Base-by-base conservation (phyloP, 64 coral and sea anemone genomes). In the Stichodactyla helianthus region DNA sequence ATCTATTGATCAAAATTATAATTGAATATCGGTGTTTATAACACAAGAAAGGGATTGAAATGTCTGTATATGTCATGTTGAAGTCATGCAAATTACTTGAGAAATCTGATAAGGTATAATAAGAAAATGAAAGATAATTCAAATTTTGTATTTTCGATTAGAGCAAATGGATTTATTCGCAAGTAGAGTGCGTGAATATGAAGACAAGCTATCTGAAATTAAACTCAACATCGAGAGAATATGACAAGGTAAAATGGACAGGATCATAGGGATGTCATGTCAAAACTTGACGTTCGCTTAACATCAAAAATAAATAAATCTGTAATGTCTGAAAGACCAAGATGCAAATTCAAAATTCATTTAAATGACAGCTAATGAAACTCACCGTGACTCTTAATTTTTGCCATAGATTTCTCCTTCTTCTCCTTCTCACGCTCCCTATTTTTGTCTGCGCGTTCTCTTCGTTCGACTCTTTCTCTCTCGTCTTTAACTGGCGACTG, bases 391-490 rank as follows among this genome's bases (percentile, higher is more conserved):
- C 54, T 51, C 61, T 84, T 84, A 51, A 84, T 54, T 51, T 84
- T 84, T 8, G 83, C 55, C 83, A 84, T 84, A 6, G 83, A 13
- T 22, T 84, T 84, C 1, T 84, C 83, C 35, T 57, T 84, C 83
- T 84, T 84, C 16, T 55, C 53, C 17, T 84, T 61, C 18, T 84
- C 59, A 17, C 83, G 54, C 1, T 84, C 54, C 14, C 23, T 51
- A 51, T 16, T 27, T 22, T 19, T 57, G 31, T 97, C 91, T 55
- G 35, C 35, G 35, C 88, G 86, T 10, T 95, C 93, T 52, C 58
- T 95, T 83, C 83, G 65, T 51, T 92, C 89, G 62, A n/a, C 22
- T 54, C 60, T 91, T 12, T 91, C 93, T 57, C 60, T 97, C 53
- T 93, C 91, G 9, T 97, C 94, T 56, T 77, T 96, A 6, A 87